Evolutionary conservation across 2,113 vertebrate genomes (phyloP).

Genomic region (Boulengeromyrus knoepffleri): DNA sequence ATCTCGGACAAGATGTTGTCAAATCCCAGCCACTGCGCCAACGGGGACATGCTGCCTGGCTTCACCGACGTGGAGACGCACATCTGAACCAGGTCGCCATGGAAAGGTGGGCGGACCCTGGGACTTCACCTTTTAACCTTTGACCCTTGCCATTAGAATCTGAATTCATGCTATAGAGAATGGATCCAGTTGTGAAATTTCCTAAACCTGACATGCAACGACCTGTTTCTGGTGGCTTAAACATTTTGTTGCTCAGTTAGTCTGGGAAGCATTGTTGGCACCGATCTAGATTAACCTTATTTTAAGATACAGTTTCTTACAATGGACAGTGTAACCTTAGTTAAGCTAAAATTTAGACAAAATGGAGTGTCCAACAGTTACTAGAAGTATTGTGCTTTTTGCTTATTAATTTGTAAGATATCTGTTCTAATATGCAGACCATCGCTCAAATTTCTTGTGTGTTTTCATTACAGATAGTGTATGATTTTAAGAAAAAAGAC

Average conservation of each 20-base stretch:
- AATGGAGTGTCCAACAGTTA: background rate
- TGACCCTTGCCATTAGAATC: background rate
- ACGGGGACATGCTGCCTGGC: conserved; percentile 85
- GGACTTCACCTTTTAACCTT: background rate
- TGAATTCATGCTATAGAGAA: background rate
- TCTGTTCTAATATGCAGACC: background rate
- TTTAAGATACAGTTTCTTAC: background rate
- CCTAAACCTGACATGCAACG: background rate
- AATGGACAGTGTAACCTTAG: background rate
- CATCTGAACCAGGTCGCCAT: conserved; percentile 55
- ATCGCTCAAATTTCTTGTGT: background rate
- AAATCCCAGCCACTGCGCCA: conserved; percentile 62
- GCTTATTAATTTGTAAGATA: background rate
- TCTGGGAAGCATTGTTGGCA: background rate
- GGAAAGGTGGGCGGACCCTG: conserved; percentile 37
- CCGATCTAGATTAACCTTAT: background rate
- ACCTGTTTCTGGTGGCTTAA: background rate
- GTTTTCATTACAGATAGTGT: background rate
- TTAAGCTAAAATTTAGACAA: background rate
- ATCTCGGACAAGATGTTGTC: conserved; percentile 79
- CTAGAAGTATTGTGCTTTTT: background rate
- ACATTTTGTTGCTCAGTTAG: background rate
- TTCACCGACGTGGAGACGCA: conserved; percentile 77
- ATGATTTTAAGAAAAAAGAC: background rate
- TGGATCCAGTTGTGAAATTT: background rate